These are phyloP conservation scores for Gobiocypris rarus DNA, from an alignment of 2,113 vertebrate species.

Conservation along the genomic window DNA sequence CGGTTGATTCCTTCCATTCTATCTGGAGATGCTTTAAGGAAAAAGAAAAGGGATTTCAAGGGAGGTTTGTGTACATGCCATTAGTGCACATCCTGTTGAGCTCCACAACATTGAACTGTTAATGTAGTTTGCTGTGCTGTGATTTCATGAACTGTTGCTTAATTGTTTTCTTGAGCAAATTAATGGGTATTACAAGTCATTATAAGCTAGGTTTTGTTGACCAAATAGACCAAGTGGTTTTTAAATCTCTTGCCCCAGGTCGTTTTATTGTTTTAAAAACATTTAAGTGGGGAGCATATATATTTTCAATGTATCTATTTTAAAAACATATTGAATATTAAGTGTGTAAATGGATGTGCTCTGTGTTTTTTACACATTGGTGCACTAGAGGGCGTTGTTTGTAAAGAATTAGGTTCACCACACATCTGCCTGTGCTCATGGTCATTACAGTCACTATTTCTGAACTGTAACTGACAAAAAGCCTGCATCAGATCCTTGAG, in stretches of 20 bases:
- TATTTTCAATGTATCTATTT: too few species aligned
- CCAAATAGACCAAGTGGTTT: too few species aligned
- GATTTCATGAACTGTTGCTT: neutral
- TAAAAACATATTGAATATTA: too few species aligned
- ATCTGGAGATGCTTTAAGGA: neutral
- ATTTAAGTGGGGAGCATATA: too few species aligned
- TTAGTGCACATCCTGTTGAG: neutral
- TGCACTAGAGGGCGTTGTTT: slow-evolving; percentile 55
- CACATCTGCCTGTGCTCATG: neutral
- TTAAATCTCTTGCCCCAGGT: too few species aligned
- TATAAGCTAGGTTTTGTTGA: neutral
- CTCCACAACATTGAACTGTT: neutral
- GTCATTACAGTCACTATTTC: neutral
- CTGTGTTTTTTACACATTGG: neutral
- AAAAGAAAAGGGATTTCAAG: neutral
- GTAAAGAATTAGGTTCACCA: slow-evolving; percentile 1
- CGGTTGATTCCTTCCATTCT: too few species aligned
- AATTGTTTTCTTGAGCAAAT: too few species aligned
- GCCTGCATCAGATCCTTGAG: neutral
- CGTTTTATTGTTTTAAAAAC: too few species aligned
- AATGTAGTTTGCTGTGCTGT: neutral
- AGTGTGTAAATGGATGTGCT: neutral
- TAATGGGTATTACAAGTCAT: too few species aligned
- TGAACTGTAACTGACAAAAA: neutral
- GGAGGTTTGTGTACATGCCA: neutral